These are phyloP conservation scores for Heteromormyrus szaboi DNA, from an alignment of 2,797 vertebrate species.

Conservation along the genomic window DNA sequence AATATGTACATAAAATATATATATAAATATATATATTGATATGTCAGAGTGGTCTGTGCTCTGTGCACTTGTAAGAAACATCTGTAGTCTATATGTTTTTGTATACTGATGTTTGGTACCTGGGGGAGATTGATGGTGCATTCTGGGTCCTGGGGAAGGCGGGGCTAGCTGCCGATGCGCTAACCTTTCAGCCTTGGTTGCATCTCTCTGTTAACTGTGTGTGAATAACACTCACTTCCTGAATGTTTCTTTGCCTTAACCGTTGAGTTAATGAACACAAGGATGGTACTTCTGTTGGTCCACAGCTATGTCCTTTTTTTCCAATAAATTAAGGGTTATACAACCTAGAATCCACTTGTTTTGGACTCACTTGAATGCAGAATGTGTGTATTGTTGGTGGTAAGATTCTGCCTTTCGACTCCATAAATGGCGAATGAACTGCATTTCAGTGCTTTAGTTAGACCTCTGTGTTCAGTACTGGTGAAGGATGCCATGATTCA, in stretches of 20 bases:
- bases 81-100: slow-evolving; percentile 53
- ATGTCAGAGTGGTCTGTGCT: slow-evolving; percentile 26
- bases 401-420: background rate
- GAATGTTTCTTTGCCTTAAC: slow-evolving; percentile 20
- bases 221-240: background rate
- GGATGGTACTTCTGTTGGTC: background rate
- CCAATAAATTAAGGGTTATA: background rate
- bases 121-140: background rate
- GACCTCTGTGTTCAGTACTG: background rate
- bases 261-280: background rate
- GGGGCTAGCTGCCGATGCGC: background rate
- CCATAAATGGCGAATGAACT: background rate
- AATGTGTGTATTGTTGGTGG: background rate
- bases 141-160: background rate
- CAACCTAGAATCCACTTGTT: background rate
- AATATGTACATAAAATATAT: slow-evolving; percentile 36
- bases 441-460: background rate
- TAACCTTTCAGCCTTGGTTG: background rate
- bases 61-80: slow-evolving; percentile 4
- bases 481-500: background rate
- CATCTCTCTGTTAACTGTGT: background rate
- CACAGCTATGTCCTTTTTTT: background rate
- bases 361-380: background rate
- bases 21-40: slow-evolving; percentile 23
- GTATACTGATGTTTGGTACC: slow-evolving; percentile 45